phyloP scores from a whole-genome alignment of 2,797 vertebrate genomes.

The Anniella stebbinsi region DNA sequence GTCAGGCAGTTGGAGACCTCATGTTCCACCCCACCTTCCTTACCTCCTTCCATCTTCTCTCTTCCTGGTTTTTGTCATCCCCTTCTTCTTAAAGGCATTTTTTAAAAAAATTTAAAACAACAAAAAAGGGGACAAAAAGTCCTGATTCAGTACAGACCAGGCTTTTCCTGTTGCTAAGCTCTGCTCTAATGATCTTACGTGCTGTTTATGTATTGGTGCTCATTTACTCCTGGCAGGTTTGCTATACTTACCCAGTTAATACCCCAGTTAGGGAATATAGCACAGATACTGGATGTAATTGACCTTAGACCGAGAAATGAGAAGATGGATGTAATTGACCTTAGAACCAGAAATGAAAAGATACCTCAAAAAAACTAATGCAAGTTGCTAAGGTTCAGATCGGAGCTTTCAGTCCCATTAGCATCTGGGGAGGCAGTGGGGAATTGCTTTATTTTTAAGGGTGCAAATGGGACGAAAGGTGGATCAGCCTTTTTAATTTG shows the following conservation, averaged over 20 bases:
- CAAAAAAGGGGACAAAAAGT: slow-evolving; percentile 67
- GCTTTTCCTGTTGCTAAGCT: slow-evolving; percentile 75
- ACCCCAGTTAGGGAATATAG: slow-evolving; percentile 74
- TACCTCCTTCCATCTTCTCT: slow-evolving; percentile 54
- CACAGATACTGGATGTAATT: slow-evolving; percentile 78
- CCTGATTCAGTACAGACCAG: slow-evolving; percentile 73
- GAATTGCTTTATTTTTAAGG: slow-evolving; percentile 49
- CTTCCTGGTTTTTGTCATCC: slow-evolving; percentile 67
- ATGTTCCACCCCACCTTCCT: slow-evolving; percentile 60
- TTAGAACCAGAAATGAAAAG: slow-evolving; percentile 79
- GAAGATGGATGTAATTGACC: slow-evolving; percentile 69
- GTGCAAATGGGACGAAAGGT: slow-evolving; percentile 65
- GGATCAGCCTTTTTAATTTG: slow-evolving; percentile 61
- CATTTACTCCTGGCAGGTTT: slow-evolving; percentile 79
- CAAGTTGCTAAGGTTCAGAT: slow-evolving; percentile 78
- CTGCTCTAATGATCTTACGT: slow-evolving; percentile 79
- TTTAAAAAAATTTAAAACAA: slow-evolving; percentile 43
- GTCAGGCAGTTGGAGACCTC: slow-evolving; percentile 77
- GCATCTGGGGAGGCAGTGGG: slow-evolving; percentile 62
- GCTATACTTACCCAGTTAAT: slow-evolving; percentile 64
- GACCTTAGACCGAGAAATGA: slow-evolving; percentile 78
- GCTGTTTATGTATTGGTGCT: slow-evolving; percentile 84
- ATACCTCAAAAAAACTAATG: slow-evolving; percentile 82
- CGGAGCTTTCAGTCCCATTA: slow-evolving; percentile 75
- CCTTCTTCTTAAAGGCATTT: slow-evolving; percentile 64